Evolutionary conservation across 1,140 invertebrate genomes (phyloP).

Genomic region (Drosophila novamexicana): DNA sequence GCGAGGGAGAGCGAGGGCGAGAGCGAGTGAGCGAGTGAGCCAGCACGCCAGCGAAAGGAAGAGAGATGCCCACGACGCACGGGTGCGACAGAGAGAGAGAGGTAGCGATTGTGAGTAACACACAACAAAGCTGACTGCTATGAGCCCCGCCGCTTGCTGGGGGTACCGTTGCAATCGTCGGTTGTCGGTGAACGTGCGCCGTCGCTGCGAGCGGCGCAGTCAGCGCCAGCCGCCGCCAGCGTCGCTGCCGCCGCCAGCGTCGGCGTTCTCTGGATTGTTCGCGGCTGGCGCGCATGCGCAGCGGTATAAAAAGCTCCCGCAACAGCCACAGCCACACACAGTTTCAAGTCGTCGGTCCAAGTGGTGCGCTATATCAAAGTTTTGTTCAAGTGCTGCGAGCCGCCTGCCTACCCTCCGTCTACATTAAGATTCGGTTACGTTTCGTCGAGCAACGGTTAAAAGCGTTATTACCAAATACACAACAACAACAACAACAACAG

Average conservation of each 20-base stretch:
- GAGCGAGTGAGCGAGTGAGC: conserved; percentile 12
- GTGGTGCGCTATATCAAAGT: conserved; percentile 75
- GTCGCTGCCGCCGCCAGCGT: conserved; percentile 21
- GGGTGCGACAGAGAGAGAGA: conserved; percentile 12
- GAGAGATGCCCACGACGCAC: not conserved
- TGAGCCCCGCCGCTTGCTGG: conserved; percentile 26
- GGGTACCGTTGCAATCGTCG: conserved; percentile 62
- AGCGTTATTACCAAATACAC: conserved; percentile 39
- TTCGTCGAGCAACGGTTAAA: conserved; percentile 31
- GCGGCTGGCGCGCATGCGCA: conserved; percentile 78
- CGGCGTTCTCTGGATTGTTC: conserved; percentile 64
- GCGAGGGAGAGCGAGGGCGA: not conserved
- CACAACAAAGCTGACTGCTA: conserved; percentile 47
- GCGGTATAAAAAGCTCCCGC: conserved; percentile 84
- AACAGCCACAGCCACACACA: conserved; percentile 82
- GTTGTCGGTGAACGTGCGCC: conserved; percentile 32
- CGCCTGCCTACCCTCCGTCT: conserved; percentile 17
- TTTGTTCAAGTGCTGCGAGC: conserved; percentile 68
- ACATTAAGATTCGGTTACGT: conserved; percentile 58
- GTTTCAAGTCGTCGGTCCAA: conserved; percentile 80
- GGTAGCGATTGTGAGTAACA: conserved; percentile 25
- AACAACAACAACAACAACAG: conserved; percentile 5
- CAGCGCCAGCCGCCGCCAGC: conserved; percentile 1
- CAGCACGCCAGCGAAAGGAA: conserved; percentile 7
- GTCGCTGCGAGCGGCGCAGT: conserved; percentile 9